Evolutionary conservation across 1,140 invertebrate species (phyloP).

Genomic region (Pantala flavescens): DNA sequence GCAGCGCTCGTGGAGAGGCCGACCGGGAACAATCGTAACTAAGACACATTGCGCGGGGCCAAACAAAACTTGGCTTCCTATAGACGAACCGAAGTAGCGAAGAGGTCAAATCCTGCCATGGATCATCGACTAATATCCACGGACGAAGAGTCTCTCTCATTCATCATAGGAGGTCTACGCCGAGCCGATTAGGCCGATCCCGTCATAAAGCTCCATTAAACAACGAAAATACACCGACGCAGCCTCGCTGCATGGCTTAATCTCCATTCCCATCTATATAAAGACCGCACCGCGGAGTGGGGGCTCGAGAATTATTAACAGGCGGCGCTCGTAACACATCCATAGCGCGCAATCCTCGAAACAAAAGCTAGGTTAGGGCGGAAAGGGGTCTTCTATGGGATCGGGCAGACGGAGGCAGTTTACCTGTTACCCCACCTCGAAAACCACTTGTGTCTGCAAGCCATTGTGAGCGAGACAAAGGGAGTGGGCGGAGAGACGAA

Average conservation of each 20-base stretch:
- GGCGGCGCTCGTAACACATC: neutral
- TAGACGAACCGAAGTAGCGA: no score
- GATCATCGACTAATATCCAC: no score
- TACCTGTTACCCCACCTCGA: neutral
- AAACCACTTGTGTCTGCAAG: neutral
- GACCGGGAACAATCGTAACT: no score
- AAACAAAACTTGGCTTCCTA: no score
- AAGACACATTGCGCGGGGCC: no score
- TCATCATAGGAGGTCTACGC: neutral
- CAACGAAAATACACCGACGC: neutral
- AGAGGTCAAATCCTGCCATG: no score
- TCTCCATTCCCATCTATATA: neutral
- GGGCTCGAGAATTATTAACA: neutral
- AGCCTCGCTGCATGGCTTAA: neutral
- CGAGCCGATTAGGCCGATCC: neutral
- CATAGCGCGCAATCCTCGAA: neutral
- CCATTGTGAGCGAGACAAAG: slow-evolving; percentile 3
- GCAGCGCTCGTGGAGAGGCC: no score
- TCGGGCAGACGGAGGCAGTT: neutral
- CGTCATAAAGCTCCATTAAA: neutral
- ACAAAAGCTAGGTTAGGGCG: neutral
- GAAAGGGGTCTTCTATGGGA: neutral
- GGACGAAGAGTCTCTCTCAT: neutral
- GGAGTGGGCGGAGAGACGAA: neutral
- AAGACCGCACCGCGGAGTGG: neutral